phyloP scores from a whole-genome alignment of 2,888 invertebrate species.

The Cryptosula pallasiana region DNA sequence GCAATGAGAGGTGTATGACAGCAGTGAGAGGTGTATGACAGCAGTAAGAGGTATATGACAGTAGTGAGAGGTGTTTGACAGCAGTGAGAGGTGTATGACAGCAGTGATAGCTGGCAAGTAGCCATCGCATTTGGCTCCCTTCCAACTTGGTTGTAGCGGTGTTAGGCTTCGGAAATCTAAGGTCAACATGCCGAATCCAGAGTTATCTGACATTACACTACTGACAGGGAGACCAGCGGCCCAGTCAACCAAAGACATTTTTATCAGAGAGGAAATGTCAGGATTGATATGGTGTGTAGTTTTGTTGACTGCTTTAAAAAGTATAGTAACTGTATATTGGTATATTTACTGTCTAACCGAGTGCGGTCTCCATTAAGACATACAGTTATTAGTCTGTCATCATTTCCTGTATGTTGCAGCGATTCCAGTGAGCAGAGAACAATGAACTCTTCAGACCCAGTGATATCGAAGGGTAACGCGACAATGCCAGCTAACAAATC shows the following conservation, averaged over 20 bases:
- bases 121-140: no score
- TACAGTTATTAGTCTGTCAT: no score
- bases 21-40: no score
- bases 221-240: neutral
- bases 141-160: neutral
- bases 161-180: neutral
- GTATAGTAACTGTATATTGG: no score
- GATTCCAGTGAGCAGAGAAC: constrained; percentile 18
- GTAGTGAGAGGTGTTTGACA: no score
- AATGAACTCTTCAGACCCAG: constrained; percentile 19
- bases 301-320: no score
- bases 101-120: no score
- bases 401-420: neutral
- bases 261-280: neutral
- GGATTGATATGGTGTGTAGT: neutral
- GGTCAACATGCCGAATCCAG: neutral
- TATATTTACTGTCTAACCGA: no score
- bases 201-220: neutral
- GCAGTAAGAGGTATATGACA: no score
- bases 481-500: constrained; percentile 16
- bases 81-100: no score
- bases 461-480: constrained; percentile 16
- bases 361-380: no score
- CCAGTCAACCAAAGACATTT: neutral
- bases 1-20: no score